Conservation (phyloP, 2,113 vertebrate species). For the Excalfactoria chinensis region DNA sequence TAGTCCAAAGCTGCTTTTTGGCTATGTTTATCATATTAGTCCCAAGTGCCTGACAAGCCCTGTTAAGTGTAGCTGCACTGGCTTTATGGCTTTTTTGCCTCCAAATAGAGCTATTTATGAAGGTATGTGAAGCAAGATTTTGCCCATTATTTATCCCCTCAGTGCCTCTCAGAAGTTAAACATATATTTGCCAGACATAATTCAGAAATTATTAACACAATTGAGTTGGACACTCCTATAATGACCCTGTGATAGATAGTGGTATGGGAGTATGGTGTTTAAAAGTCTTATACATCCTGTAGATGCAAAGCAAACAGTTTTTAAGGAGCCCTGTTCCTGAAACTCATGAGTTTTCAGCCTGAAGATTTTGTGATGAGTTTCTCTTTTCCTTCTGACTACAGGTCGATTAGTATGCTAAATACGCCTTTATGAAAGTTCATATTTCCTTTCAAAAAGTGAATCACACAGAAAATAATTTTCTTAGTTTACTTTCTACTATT, state of each 20-base stretch:
- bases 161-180: neutral
- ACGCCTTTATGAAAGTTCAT: neutral
- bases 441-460: neutral
- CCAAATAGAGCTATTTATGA: neutral
- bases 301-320: neutral
- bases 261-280: neutral
- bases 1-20: neutral
- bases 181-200: neutral
- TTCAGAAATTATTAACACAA: constrained; percentile 13
- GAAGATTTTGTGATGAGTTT: neutral
- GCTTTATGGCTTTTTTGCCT: neutral
- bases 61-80: neutral
- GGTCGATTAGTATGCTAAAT: neutral
- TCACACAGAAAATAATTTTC: neutral
- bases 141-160: neutral
- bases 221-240: neutral
- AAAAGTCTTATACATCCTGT: neutral
- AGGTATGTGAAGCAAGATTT: neutral
- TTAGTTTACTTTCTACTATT: neutral
- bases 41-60: neutral
- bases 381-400: neutral
- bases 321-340: neutral
- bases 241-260: neutral
- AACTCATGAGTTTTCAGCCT: neutral
- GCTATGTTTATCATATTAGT: neutral